These are phyloP conservation scores for Magallana ariakensis DNA, from an alignment of 1,140 invertebrate genomes.

Conservation along the genomic window DNA sequence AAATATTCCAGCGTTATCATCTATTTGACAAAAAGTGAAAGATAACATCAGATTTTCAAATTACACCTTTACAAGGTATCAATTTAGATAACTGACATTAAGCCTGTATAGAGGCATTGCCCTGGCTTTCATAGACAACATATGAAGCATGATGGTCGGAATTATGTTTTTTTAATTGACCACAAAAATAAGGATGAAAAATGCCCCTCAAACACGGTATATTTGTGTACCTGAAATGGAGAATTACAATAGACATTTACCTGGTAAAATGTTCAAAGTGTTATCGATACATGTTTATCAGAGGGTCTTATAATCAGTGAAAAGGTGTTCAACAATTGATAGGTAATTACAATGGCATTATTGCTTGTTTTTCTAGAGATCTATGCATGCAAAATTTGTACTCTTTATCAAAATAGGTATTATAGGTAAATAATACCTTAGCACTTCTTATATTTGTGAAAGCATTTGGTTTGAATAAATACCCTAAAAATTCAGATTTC, in stretches of 20 bases:
- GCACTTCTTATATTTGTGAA: too few species aligned
- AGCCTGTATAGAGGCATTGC: conserved; percentile 1
- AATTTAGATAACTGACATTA: conserved; percentile 33
- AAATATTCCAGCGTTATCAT: conserved; percentile 32
- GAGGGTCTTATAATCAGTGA: neutral
- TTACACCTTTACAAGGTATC: conserved; percentile 25
- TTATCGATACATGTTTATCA: conserved; percentile 13
- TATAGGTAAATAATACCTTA: too few species aligned
- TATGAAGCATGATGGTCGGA: conserved; percentile 16
- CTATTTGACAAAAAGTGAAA: neutral
- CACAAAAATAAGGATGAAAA: conserved; percentile 35
- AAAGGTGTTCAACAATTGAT: neutral
- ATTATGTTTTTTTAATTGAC: conserved; percentile 33
- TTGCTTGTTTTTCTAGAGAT: neutral
- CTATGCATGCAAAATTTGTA: too few species aligned
- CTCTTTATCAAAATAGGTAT: too few species aligned
- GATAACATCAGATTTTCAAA: conserved; percentile 30
- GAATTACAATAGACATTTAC: conserved; percentile 17
- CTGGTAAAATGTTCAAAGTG: conserved; percentile 28
- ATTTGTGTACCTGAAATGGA: conserved; percentile 34
- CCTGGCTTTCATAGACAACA: conserved; percentile 13
- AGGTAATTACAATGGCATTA: neutral
- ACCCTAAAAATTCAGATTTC: neutral
- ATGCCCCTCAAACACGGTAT: conserved; percentile 6
- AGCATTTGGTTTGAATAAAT: neutral